These are phyloP conservation scores for Pachyramphus minor DNA, from an alignment of 2,113 vertebrate species.

Conservation along the genomic window DNA sequence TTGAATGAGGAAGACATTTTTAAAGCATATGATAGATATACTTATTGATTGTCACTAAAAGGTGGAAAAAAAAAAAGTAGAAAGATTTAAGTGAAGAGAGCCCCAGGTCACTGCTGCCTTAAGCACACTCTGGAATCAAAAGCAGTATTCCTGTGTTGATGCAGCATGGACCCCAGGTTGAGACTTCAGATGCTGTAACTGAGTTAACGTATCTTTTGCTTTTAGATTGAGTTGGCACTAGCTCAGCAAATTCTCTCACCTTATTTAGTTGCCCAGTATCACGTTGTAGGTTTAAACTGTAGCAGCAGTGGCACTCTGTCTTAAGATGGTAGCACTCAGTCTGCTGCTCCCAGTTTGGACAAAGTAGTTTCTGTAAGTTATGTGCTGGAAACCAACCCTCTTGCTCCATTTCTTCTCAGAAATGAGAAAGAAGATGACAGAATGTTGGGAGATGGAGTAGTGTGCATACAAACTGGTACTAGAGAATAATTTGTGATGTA, in stretches of 20 bases:
- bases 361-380: constrained; percentile 27
- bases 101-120: neutral
- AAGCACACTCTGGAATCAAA: neutral
- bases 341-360: neutral
- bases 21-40: neutral
- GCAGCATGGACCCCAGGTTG: neutral
- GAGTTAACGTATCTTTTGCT: neutral
- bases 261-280: neutral
- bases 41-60: neutral
- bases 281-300: neutral
- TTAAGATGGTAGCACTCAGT: neutral
- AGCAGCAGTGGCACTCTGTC: neutral
- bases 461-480: neutral
- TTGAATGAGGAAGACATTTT: neutral
- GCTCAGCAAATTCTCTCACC: neutral
- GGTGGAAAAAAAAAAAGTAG: neutral
- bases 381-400: constrained; percentile 6
- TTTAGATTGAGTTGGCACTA: neutral
- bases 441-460: constrained; percentile 15
- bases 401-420: constrained; percentile 35
- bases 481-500: neutral
- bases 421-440: constrained; percentile 7
- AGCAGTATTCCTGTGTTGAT: neutral
- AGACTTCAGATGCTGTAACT: neutral
- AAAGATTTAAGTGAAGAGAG: neutral